Evolutionary conservation across 2,888 invertebrate species (phyloP).

Genomic region (Synergus japonicus): DNA sequence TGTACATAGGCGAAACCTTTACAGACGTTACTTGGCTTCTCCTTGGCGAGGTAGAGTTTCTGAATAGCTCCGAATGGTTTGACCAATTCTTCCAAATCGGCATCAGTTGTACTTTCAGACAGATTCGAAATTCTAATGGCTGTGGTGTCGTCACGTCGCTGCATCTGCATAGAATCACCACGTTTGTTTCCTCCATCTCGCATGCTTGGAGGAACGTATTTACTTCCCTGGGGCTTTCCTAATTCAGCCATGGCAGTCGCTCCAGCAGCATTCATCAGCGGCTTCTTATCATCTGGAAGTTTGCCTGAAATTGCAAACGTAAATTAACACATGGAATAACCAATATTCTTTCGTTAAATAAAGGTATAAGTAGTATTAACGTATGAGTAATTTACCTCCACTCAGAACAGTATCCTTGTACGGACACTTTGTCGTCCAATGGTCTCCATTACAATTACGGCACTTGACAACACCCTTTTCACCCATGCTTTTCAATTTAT

Average conservation of each 20-base stretch:
- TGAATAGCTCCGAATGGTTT: slow-evolving; percentile 95
- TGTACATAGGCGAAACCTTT: slow-evolving; percentile 99
- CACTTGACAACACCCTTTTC: slow-evolving; percentile 90
- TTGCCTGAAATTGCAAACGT: slow-evolving; percentile 61
- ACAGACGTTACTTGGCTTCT: slow-evolving; percentile 90
- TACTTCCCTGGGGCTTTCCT: slow-evolving; percentile 79
- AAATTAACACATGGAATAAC: slow-evolving; percentile 24
- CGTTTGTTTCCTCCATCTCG: slow-evolving; percentile 91
- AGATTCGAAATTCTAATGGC: slow-evolving; percentile 98
- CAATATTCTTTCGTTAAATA: neutral
- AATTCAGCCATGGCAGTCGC: slow-evolving; percentile 66
- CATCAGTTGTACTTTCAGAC: slow-evolving; percentile 96
- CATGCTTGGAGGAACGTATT: slow-evolving; percentile 93
- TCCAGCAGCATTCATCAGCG: slow-evolving; percentile 56
- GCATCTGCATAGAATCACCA: slow-evolving; percentile 83
- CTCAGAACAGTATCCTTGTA: slow-evolving; percentile 93
- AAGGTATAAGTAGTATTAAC: slow-evolving; percentile 17
- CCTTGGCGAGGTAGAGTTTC: slow-evolving; percentile 97
- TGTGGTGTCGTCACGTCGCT: slow-evolving; percentile 88
- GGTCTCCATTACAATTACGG: slow-evolving; percentile 95
- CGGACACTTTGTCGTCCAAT: slow-evolving; percentile 99
- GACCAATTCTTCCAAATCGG: slow-evolving; percentile 97
- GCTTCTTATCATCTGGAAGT: slow-evolving; percentile 76
- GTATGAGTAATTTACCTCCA: slow-evolving; percentile 53
- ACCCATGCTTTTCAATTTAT: slow-evolving; percentile 85